Evolutionary conservation across 2,888 invertebrate genomes (phyloP).

Genomic region (Asteroscopus sphinx): DNA sequence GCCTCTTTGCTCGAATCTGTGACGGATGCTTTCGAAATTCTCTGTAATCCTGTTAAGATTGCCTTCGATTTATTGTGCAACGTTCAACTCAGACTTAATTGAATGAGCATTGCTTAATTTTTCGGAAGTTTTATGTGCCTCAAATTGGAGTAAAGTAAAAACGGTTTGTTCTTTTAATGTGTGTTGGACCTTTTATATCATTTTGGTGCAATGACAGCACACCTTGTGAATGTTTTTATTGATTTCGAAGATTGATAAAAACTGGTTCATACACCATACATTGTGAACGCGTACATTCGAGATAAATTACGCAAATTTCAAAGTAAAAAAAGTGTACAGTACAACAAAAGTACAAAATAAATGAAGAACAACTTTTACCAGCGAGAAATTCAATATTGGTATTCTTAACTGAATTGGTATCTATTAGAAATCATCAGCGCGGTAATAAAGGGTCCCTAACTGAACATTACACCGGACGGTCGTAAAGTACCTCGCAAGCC

Average conservation of each 20-base stretch:
- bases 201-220: too few species aligned
- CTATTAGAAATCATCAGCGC: slow-evolving; percentile 73
- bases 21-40: slow-evolving; percentile 69
- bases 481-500: slow-evolving; percentile 65
- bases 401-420: slow-evolving; percentile 65
- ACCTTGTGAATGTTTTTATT: too few species aligned
- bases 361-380: slow-evolving; percentile 44
- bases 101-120: slow-evolving; percentile 56
- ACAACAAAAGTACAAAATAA: slow-evolving; percentile 2
- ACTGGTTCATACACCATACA: too few species aligned
- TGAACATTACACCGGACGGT: slow-evolving; percentile 67
- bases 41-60: slow-evolving; percentile 68
- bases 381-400: slow-evolving; percentile 53
- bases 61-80: slow-evolving; percentile 65
- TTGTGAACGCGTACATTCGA: too few species aligned
- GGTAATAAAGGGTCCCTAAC: slow-evolving; percentile 65
- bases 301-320: too few species aligned
- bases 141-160: slow-evolving; percentile 34
- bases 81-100: slow-evolving; percentile 48
- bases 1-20: slow-evolving; percentile 58
- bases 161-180: slow-evolving; percentile 20
- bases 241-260: too few species aligned
- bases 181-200: too few species aligned
- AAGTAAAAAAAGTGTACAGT: neutral
- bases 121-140: slow-evolving; percentile 46